A percentile compares a stretch with the other conserved stretches of the same genome.
phyloP scores from a whole-genome alignment of 1,140 invertebrate species.

The Dufourea novaeangliae region DNA sequence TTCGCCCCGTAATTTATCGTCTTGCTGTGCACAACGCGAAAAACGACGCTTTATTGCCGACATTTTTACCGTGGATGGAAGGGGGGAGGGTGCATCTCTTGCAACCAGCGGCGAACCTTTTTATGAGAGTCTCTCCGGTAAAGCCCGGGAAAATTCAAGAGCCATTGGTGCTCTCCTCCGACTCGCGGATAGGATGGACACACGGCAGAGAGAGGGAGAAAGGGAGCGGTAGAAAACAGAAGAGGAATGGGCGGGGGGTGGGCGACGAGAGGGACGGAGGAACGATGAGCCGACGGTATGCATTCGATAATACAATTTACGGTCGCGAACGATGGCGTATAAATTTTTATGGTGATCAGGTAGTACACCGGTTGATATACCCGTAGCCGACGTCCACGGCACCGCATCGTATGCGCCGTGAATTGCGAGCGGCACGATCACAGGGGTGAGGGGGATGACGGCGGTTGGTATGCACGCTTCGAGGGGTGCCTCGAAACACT shows the following conservation, averaged over 20 bases:
- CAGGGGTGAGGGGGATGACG: too few species aligned
- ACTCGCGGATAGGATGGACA: conserved; percentile 9
- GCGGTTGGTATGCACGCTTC: background rate
- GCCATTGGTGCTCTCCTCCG: background rate
- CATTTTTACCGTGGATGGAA: background rate
- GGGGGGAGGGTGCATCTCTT: background rate
- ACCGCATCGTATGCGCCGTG: conserved; percentile 62
- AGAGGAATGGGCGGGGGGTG: background rate
- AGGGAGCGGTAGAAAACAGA: conserved; percentile 10
- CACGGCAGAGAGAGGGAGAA: background rate
- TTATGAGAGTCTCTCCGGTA: background rate
- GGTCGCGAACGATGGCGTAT: conserved; percentile 74
- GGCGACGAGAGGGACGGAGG: conserved; percentile 32
- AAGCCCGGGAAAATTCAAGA: conserved; percentile 30
- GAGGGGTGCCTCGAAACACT: conserved; percentile 10
- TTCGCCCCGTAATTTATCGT: conserved; percentile 39
- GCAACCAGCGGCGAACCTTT: background rate
- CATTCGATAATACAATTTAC: conserved; percentile 80
- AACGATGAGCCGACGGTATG: conserved; percentile 68
- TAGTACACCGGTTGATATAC: conserved; percentile 73
- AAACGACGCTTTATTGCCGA: conserved; percentile 4
- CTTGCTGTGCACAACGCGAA: background rate
- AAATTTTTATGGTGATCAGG: conserved; percentile 81
- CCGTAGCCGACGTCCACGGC: conserved; percentile 49
- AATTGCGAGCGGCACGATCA: conserved; percentile 64